These are phyloP conservation scores for Petromus typicus DNA, from an alignment of 2,113 vertebrate genomes.

Conservation along the genomic window DNA sequence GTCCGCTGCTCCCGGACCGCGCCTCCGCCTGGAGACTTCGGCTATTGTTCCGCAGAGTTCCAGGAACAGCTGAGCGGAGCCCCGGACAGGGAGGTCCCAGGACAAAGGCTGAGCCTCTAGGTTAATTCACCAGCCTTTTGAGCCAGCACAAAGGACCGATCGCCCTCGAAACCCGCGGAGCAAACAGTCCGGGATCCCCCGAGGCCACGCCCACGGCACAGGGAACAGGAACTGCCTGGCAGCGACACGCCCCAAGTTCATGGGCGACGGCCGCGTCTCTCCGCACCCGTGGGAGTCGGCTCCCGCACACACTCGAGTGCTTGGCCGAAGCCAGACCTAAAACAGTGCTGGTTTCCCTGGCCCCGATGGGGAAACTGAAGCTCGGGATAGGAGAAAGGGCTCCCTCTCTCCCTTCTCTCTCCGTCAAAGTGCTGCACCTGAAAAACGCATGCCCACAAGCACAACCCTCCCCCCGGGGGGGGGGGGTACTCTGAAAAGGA, in stretches of 20 bases:
- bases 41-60: conserved; percentile 41
- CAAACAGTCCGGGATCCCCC: background rate
- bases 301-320: background rate
- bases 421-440: background rate
- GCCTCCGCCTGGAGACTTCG: conserved; percentile 10
- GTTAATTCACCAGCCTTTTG: conserved; percentile 50
- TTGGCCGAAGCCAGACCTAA: background rate
- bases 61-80: conserved; percentile 56
- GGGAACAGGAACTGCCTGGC: background rate
- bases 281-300: background rate
- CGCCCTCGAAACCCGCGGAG: background rate
- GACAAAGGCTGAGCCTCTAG: conserved; percentile 48
- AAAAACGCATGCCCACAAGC: background rate
- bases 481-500: background rate
- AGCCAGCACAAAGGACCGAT: conserved; percentile 54
- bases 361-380: background rate
- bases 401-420: background rate
- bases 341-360: background rate
- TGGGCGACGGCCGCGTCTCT: background rate
- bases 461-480: background rate
- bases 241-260: background rate
- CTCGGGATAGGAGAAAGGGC: background rate
- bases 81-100: background rate
- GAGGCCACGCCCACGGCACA: background rate
- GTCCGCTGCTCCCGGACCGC: background rate